These are phyloP conservation scores for Mantis religiosa DNA, from an alignment of 2,888 invertebrate species.

Conservation along the genomic window DNA sequence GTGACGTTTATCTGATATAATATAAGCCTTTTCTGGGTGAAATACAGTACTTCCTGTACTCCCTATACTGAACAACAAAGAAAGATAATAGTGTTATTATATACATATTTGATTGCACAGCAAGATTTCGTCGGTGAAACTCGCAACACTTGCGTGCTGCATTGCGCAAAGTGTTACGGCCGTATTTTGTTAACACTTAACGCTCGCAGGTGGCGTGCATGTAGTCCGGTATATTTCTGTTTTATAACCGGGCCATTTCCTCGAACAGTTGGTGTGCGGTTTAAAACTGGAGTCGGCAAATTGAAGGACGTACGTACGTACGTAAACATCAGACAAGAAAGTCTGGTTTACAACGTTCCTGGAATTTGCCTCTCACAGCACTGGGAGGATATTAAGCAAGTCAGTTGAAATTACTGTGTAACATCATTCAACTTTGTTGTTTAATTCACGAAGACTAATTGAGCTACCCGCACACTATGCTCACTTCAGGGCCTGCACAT, in stretches of 20 bases:
- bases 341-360: neutral
- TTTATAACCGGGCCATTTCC: neutral
- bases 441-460: neutral
- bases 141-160: neutral
- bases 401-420: neutral
- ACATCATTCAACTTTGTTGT: neutral
- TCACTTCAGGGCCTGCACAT: neutral
- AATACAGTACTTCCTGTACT: no score
- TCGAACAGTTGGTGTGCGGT: neutral
- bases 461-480: neutral
- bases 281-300: neutral
- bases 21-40: no score
- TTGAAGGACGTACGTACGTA: neutral
- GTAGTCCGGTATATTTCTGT: neutral
- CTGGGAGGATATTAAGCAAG: neutral
- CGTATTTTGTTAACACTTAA: neutral
- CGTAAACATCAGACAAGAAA: neutral
- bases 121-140: no score
- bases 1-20: no score
- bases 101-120: no score
- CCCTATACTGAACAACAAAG: no score
- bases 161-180: neutral
- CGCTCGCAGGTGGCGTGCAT: neutral
- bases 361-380: neutral
- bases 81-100: no score